Conservation (phyloP, 2,113 vertebrate species). For the Sapayoa aenigma region DNA sequence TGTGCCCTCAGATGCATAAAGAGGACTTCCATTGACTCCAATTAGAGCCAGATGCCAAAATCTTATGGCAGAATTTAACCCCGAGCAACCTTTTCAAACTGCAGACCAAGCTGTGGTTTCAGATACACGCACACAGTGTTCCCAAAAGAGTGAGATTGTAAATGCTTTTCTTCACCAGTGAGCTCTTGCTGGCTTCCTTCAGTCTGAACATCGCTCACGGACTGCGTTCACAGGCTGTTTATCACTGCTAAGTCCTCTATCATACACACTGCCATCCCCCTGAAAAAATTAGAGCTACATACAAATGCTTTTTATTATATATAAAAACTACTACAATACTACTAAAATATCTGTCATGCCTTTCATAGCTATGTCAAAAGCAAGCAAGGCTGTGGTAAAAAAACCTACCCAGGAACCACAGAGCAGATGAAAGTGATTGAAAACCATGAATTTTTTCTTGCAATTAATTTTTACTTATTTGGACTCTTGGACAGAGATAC, state of each 20-base stretch:
- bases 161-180: not conserved
- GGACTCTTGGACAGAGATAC: not conserved
- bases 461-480: not conserved
- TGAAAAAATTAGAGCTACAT: not conserved
- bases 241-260: not conserved
- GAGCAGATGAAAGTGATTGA: not conserved
- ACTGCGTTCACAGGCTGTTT: not conserved
- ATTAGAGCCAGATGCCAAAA: not conserved
- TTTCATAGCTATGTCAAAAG: not conserved
- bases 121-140: not conserved
- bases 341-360: not conserved
- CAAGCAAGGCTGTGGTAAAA: not conserved
- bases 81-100: not conserved
- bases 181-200: not conserved
- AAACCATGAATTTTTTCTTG: not conserved
- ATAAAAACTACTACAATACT: not conserved
- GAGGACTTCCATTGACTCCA: not conserved
- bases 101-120: not conserved
- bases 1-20: not conserved
- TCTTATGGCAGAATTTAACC: slow-evolving; percentile 5
- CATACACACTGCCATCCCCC: fast-evolving
- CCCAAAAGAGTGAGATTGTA: not conserved
- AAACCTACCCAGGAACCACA: fast-evolving
- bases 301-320: not conserved
- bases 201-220: not conserved